Evolutionary conservation across 2,888 invertebrate genomes (phyloP), one percentile per base, ranked within the genome.

Genomic region (Aspidapion aeneum): DNA sequence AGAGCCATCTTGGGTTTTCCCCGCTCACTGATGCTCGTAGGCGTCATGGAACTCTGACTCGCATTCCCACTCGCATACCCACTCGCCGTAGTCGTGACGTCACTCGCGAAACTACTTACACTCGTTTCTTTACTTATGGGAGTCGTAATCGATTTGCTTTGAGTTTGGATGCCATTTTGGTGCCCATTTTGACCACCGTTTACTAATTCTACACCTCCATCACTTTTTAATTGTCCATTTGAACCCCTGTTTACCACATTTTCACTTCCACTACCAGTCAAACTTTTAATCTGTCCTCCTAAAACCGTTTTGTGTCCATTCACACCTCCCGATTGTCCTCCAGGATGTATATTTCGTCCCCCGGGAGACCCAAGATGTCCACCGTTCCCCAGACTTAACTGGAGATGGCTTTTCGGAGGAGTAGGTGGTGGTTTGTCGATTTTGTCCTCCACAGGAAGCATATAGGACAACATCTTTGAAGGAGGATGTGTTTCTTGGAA

Each of bases 391-490:
- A 72, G 60, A 56, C 85, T 77, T 66, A 84, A 80, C 18, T 82
- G 82, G 72, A 85, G 84, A 77, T 83, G 69, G 21, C 60, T 57
- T 79, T 78, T 76, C 35, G 72, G 78, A 61, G 85, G 78, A 73
- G 76, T 86, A 70, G 86, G 85, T 61, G 90, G 89, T 61, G 90
- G 89, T 61, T 90, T 89, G n/a, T n/a, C n/a, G n/a, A n/a, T n/a
- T 78, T 90, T 90, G 77, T 90, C 90, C 75, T 90, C 90, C 74
- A 88, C 86, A 59, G 90, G 90, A 72, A 90, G 83, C 89, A 91
- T 90, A 78, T 91, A 90, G 70, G 90, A 90, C 82, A 91, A 82
- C 91, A 91, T 91, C 50, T 52, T 52, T 52, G 17, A 17, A 5
- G 52, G 52, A 52, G 52, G 17, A n/a, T n/a, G n/a, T n/a, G n/a